Evolutionary conservation across 1,140 invertebrate species (phyloP), one percentile per base, ranked within the genome.

Genomic region (Zaprionus ghesquierei): DNA sequence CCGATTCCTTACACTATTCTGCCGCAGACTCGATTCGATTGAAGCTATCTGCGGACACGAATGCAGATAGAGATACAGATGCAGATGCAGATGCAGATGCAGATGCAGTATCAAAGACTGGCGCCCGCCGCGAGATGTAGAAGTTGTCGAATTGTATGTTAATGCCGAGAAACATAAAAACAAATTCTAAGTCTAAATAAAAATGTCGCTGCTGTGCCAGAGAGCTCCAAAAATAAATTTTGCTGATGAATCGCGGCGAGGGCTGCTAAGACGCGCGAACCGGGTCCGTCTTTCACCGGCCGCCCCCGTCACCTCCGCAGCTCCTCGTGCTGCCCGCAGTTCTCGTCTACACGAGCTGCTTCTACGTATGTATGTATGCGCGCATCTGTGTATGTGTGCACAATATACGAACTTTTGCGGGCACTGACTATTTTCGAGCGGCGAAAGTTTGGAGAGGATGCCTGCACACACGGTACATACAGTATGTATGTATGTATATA

Each of bases 151-250:
- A 75, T 79, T 85, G 74, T 78, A 65, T 86, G 79, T 81, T 86
- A 65, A 70, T 82, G 69, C 71, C 61, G 69, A 65, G 65, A 62
- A 86, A 86, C 81, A 85, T 78, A 78, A 74, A 84, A 82, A 74
- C 63, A 86, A 78, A 78, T 86, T 78, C 81, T 44, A 74, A 62
- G 70, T 73, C 49, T 44, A 78, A 81, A 75, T 87, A 70, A 86
- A 86, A 86, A 76, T 84, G 82, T 82, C 79, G 78, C 82, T 79
- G 82, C 63, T 86, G 70, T 62, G 78, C 82, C 82, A 85, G 70
- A 85, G 70, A 86, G 75, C 71, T 87, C 82, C 82, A 86, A 86
- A 86, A 86, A 86, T 86, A 86, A 81, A 86, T 86, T 82, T 87
- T 72, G 65, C 71, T 78, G 66, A 72, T 72, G 72, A 69, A 65